Evolutionary conservation across 2,797 vertebrate species (phyloP).

Genomic region (Parambassis ranga): DNA sequence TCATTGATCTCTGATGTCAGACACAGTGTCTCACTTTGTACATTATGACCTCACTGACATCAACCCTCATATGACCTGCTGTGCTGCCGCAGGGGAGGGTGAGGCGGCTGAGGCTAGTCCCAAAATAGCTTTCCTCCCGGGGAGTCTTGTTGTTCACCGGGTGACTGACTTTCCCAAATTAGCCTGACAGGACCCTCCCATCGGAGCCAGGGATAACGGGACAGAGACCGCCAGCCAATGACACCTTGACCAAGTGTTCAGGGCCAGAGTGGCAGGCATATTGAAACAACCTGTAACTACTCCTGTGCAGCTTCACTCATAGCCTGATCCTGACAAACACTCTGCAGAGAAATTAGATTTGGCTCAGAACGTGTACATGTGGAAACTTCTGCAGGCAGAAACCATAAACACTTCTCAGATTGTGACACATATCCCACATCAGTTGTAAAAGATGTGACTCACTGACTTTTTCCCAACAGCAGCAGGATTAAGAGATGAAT

Average conservation of each 20-base stretch:
- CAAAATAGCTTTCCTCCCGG: constrained; percentile 62
- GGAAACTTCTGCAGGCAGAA: constrained; percentile 45
- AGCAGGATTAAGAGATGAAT: constrained; percentile 31
- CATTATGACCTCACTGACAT: constrained; percentile 31
- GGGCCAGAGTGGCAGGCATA: constrained; percentile 24
- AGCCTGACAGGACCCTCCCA: constrained; percentile 61
- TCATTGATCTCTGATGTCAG: constrained; percentile 56
- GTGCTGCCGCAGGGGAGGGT: not conserved
- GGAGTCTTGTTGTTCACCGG: constrained; percentile 52
- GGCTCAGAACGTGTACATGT: constrained; percentile 37
- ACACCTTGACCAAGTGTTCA: constrained; percentile 68
- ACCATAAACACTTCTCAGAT: constrained; percentile 32
- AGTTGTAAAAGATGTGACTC: constrained; percentile 42
- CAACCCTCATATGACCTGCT: constrained; percentile 25
- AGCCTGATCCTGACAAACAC: constrained; percentile 22
- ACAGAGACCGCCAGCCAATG: constrained; percentile 41
- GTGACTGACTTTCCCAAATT: constrained; percentile 72
- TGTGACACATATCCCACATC: constrained; percentile 40
- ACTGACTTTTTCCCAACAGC: constrained; percentile 35
- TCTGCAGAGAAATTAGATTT: constrained; percentile 31
- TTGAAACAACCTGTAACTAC: constrained; percentile 22
- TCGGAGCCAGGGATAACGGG: constrained; percentile 31
- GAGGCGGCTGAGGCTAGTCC: constrained; percentile 6
- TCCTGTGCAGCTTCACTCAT: constrained; percentile 14
- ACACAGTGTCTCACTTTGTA: constrained; percentile 28